phyloP scores from a whole-genome alignment of 2,113 vertebrate species.

The rabbit (Oryctolagus cuniculus) region DNA sequence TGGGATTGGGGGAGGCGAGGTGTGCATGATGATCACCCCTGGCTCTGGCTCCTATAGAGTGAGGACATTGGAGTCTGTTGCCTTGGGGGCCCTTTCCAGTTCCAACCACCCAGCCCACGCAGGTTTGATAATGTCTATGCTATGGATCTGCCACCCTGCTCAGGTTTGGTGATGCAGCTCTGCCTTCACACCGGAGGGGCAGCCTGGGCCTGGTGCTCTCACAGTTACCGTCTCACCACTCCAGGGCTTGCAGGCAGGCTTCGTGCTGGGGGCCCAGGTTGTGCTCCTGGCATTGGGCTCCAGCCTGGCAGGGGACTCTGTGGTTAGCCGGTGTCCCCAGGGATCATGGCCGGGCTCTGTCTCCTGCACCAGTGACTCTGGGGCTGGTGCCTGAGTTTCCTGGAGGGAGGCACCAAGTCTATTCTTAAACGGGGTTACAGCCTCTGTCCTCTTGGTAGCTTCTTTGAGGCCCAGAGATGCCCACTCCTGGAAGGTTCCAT shows the following conservation, averaged over 20 bases:
- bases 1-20: background rate
- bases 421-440: background rate
- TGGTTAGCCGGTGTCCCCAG: constrained; percentile 1
- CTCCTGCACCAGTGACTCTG: constrained; percentile 3
- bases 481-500: background rate
- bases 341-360: constrained; percentile 14
- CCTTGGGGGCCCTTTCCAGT: background rate
- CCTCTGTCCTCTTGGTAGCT: background rate
- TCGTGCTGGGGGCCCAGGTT: constrained; percentile 30
- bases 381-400: background rate
- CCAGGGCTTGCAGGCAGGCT: background rate
- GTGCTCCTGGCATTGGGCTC: constrained; percentile 47
- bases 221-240: constrained; percentile 8
- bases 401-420: background rate
- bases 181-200: background rate
- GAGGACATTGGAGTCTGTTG: background rate
- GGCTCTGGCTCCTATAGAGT: background rate
- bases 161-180: no score
- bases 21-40: background rate
- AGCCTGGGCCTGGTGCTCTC: background rate
- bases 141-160: background rate
- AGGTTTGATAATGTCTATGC: constrained; percentile 26
- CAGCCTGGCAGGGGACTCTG: constrained; percentile 31
- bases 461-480: constrained; percentile 27
- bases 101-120: background rate